Evolutionary conservation across 2,113 vertebrate genomes (phyloP).

Genomic region (Hypocryptadius cinnamomeus): DNA sequence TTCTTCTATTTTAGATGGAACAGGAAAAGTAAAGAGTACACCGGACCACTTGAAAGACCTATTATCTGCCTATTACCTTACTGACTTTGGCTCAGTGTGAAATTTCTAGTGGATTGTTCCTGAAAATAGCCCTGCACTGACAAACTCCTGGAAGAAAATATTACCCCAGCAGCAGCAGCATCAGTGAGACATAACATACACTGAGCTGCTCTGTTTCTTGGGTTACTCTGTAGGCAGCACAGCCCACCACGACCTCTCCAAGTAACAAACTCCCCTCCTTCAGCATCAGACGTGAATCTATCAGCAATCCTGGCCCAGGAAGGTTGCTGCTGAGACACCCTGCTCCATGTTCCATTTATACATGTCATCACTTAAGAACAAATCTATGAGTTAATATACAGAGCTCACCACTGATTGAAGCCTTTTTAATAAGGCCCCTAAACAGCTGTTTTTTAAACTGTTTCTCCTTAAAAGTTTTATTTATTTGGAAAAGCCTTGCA

Average conservation of each 20-base stretch:
- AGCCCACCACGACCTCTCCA: background rate
- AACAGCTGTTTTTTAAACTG: background rate
- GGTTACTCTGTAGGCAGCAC: background rate
- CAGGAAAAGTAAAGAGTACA: background rate
- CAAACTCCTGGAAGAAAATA: background rate
- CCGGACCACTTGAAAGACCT: background rate
- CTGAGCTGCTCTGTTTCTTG: background rate
- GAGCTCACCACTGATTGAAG: background rate
- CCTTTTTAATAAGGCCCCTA: background rate
- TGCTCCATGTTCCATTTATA: background rate
- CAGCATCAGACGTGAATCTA: background rate
- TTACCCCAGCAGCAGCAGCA: background rate
- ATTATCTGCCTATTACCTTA: background rate
- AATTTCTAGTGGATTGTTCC: background rate
- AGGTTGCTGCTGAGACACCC: background rate
- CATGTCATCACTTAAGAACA: background rate
- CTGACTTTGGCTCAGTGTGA: background rate
- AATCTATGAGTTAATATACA: background rate
- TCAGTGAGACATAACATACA: background rate
- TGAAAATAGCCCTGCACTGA: background rate
- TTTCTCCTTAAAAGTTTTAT: background rate
- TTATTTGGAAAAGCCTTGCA: background rate
- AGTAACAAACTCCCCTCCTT: background rate
- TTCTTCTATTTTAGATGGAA: background rate
- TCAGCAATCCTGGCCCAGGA: background rate